These are phyloP conservation scores for Trogon surrucura DNA, from an alignment of 2,113 vertebrate genomes.

Conservation along the genomic window DNA sequence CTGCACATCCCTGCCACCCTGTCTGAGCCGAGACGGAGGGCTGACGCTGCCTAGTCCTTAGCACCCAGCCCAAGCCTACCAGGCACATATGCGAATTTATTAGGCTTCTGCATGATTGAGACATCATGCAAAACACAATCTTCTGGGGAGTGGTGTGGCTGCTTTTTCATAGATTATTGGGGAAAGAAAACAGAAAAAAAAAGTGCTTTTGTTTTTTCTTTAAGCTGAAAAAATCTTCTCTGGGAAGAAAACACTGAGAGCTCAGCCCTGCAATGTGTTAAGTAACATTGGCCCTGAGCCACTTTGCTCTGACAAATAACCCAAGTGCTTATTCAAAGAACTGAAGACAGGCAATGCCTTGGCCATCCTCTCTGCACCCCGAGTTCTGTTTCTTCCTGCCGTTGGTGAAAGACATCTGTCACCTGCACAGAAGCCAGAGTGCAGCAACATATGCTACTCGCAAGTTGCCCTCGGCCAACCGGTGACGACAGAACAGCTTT, in stretches of 20 bases:
- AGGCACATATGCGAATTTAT: background rate
- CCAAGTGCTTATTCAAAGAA: background rate
- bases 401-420: conserved; percentile 53
- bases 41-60: background rate
- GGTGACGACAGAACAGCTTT: background rate
- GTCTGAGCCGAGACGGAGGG: background rate
- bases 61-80: background rate
- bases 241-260: background rate
- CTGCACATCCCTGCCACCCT: background rate
- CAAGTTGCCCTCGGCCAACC: background rate
- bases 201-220: background rate
- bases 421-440: conserved; percentile 15
- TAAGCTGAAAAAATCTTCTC: background rate
- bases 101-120: background rate
- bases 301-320: background rate
- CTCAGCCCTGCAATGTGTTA: background rate
- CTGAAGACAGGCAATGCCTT: background rate
- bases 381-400: conserved; percentile 20
- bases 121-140: background rate
- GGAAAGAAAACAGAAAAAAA: background rate
- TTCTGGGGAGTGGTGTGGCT: background rate
- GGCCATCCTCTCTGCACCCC: background rate
- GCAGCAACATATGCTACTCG: conserved; percentile 2
- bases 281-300: background rate
- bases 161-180: background rate